A percentile compares a stretch with the other conserved stretches of the same genome.
Evolutionary conservation across 2,797 vertebrate species (phyloP).

Genomic region (Lutjanus campechanus): DNA sequence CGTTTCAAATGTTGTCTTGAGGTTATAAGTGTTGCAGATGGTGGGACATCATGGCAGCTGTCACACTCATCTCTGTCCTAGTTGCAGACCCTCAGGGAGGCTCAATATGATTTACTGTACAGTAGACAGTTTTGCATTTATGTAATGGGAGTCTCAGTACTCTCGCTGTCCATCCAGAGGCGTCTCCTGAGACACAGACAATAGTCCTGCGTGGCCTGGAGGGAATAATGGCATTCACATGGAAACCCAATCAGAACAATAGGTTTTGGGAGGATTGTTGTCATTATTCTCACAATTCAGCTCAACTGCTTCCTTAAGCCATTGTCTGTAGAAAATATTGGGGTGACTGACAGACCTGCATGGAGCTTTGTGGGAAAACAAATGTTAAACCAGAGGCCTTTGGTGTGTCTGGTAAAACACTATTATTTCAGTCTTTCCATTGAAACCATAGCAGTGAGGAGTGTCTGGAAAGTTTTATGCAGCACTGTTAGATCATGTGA

Average conservation of each 20-base stretch:
- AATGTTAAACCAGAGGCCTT: background rate
- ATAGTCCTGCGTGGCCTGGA: conserved; percentile 54
- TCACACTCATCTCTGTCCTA: background rate
- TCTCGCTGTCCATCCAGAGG: conserved; percentile 17
- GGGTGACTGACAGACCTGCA: conserved; percentile 13
- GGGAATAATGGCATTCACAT: conserved; percentile 57
- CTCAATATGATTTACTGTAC: conserved; percentile 37
- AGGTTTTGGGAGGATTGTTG: conserved; percentile 5
- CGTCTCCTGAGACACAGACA: conserved; percentile 57
- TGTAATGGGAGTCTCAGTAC: conserved; percentile 51
- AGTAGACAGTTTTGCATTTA: conserved; percentile 35
- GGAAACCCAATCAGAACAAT: conserved; percentile 69
- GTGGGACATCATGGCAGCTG: background rate
- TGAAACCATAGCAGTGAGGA: background rate
- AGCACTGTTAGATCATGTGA: background rate
- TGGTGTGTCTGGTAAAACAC: background rate
- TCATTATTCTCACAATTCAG: conserved; percentile 48
- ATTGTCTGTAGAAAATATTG: conserved; percentile 15
- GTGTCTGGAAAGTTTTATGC: background rate
- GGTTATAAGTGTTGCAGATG: background rate
- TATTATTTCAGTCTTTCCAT: background rate
- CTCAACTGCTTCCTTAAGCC: background rate
- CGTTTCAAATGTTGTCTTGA: background rate
- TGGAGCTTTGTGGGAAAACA: background rate
- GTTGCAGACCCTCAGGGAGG: conserved; percentile 25